These are phyloP conservation scores for Pangasianodon gigas DNA, from an alignment of 2,113 vertebrate genomes.

Conservation along the genomic window DNA sequence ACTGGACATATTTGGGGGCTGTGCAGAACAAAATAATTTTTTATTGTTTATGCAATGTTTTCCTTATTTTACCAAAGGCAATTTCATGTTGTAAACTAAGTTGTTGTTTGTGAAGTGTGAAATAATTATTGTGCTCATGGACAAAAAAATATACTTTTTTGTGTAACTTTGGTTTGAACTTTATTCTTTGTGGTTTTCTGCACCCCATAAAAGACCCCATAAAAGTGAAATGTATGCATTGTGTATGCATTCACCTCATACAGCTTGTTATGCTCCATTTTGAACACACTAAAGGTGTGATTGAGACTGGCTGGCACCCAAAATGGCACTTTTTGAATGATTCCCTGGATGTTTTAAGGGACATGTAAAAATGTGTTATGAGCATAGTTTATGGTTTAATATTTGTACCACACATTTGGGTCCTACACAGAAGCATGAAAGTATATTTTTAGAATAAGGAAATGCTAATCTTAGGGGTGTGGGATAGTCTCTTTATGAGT, in stretches of 20 bases:
- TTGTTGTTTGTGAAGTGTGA: not conserved
- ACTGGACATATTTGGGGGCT: not conserved
- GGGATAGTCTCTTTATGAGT: not conserved
- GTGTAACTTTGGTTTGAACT: not conserved
- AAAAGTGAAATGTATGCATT: not conserved
- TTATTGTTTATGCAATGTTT: not conserved
- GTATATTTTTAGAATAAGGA: slow-evolving; percentile 22
- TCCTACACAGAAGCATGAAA: not conserved
- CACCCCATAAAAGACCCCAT: not conserved
- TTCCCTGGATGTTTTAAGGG: not conserved
- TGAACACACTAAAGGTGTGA: slow-evolving; percentile 25
- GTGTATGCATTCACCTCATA: not conserved
- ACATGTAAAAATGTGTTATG: not conserved
- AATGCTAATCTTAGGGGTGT: not conserved
- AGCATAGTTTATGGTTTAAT: not conserved
- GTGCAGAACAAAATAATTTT: not conserved
- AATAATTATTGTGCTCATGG: not conserved
- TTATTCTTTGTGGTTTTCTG: not conserved
- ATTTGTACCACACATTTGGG: not conserved
- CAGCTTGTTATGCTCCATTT: not conserved
- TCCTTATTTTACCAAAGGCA: not conserved
- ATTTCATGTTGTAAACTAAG: not conserved
- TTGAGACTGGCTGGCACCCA: slow-evolving; percentile 16
- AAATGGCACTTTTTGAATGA: slow-evolving; percentile 2
- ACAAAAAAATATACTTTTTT: not conserved